Base-by-base conservation (phyloP, 2,797 vertebrate genomes). In the Semotilus atromaculatus region DNA sequence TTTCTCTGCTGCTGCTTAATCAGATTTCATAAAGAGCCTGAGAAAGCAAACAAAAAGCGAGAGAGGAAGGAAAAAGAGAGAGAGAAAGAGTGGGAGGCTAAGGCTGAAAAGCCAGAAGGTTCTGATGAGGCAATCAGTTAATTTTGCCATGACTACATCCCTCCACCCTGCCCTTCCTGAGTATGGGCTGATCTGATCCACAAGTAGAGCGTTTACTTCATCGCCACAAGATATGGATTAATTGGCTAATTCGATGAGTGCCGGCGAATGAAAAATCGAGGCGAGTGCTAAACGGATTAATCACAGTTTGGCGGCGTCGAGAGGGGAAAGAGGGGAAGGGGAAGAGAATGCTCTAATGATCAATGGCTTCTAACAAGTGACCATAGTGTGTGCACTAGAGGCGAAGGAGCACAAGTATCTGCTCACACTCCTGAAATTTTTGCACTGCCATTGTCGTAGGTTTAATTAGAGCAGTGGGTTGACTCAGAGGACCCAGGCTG, bases 251-350 rank as follows among this genome's bases (percentile, higher is more conserved):
- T 93, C 92, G 68, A 89, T 93, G 92, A 95, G 93, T 92, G 93
- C 91, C 91, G 88, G 91, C 88, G 92, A 93, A 94, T 93, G 91
- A 92, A 87, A 88, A 88, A 89, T 85, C 71, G 73, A 87, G 76
- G 89, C 90, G 78, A 87, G 91, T 92, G 90, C 90, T 94, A 95
- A 95, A 95, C 91, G 93, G 95, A 95, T 95, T 95, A 95, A 95
- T 95, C 94, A 92, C 93, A 94, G 94, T 94, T 93, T 94, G 94
- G 93, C 91, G 90, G 93, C 93, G 93, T 91, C 91, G 91, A 90
- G 91, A 91, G 36, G 72, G 64, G 66, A 58, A 71, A 58, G 36
- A 45, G 5, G 58, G 26, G 76, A 66, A 78, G 55, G 10, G 55
- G 21, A 58, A 48, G 29, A 80, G 55, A 18, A 18, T 53, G 83